Percentiles rank a stretch among this genome's conserved stretches.
These are phyloP conservation scores for Epinotia demarniana DNA, from an alignment of 2,888 invertebrate species.

Conservation along the genomic window DNA sequence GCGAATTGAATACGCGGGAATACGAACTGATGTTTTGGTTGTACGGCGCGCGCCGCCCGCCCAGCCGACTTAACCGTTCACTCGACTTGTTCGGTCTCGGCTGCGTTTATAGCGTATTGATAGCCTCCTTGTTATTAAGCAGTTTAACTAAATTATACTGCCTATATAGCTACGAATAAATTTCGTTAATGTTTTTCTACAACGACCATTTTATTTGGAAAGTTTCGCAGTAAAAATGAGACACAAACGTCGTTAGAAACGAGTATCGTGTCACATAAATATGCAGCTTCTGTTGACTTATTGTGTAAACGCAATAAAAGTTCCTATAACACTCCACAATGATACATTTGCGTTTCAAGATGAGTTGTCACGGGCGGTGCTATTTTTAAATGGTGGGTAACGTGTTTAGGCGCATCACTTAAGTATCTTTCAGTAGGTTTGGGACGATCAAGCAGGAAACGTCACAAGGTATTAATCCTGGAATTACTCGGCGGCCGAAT, in stretches of 20 bases:
- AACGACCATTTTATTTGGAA: constrained; percentile 27
- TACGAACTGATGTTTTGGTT: constrained; percentile 65
- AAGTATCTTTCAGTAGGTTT: constrained; percentile 43
- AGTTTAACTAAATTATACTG: constrained; percentile 30
- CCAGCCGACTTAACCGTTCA: constrained; percentile 44
- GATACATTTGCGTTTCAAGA: constrained; percentile 28
- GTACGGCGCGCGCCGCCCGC: constrained; percentile 49
- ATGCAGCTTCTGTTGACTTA: constrained; percentile 64
- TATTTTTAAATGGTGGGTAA: constrained; percentile 30
- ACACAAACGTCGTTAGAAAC: constrained; percentile 33
- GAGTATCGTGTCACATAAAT: constrained; percentile 59
- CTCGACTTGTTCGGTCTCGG: constrained; percentile 21
- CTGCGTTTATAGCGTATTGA: constrained; percentile 31
- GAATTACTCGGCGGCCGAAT: constrained; percentile 58
- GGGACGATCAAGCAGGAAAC: constrained; percentile 58
- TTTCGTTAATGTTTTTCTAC: constrained; percentile 29
- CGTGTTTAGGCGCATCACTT: constrained; percentile 41
- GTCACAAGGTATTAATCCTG: constrained; percentile 63
- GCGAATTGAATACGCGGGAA: constrained; percentile 78
- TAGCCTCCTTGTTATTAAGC: constrained; percentile 35
- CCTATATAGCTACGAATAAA: constrained; percentile 32
- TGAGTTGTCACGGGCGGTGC: constrained; percentile 29
- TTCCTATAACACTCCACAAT: constrained; percentile 36
- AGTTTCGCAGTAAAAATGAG: constrained; percentile 29
- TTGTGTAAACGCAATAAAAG: constrained; percentile 43